Base-by-base conservation (phyloP, 2,888 invertebrate genomes). In the Clusia tigrina region DNA sequence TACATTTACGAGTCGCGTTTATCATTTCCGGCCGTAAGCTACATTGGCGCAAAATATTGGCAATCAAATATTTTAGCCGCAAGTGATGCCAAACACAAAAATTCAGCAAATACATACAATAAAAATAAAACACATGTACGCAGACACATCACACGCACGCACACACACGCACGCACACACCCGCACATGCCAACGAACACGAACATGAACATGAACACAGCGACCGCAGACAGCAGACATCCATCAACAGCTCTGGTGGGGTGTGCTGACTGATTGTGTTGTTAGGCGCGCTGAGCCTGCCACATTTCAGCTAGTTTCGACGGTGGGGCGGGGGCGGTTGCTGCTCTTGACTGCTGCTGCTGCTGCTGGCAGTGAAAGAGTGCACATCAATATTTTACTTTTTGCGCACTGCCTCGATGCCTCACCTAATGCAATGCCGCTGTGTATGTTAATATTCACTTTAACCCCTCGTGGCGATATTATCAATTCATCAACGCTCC, bases 401-500 rank as follows among this genome's bases (percentile, higher is more conserved):
- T 32, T 6, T n/a, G 15, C n/a, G n/a, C n/a, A n/a, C n/a, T n/a
- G n/a, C 42, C 12, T 42, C 42, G 42, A 10, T 10, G 15, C 15
- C 42, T 6, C 42, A 42, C 42, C n/a, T 42, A 32, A 5, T 32
- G 6, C 15, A 18, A 48, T 48, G 48, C 20, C 5, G 15, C 18
- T n/a, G 22, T 20, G 48, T 22, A 48, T 48, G 48, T 48, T 48
- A 48, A 48, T 66, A 68, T 74, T 72, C 67, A 67, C 67, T 69
- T 65, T 67, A 72, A 67, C 68, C 69, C 73, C 73, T 68, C 55
- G 67, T 65, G 71, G 71, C 71, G 71, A 69, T 73, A 75, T 73
- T 73, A 74, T 74, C 78, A 75, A 76, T 76, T 77, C 76, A 76
- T 78, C 76, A 77, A 75, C 70, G 69, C 71, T 67, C 66, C 3